Base-by-base conservation (phyloP, 2,888 invertebrate species). In the Rhamphomyia laevipes region DNA sequence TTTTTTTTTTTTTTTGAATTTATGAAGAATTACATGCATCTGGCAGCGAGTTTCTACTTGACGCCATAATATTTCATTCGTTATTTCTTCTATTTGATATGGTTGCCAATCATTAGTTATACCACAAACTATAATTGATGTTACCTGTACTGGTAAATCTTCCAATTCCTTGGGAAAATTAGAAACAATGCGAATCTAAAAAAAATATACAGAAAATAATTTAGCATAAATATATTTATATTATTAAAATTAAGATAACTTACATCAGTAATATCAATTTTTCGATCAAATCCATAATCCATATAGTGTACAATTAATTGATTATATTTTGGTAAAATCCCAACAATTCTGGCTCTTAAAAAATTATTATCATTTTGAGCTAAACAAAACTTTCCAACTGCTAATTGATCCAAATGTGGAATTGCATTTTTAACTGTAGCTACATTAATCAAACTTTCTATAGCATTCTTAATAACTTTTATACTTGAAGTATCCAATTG, bases 21-120 rank as follows among this genome's bases (percentile, higher is more conserved):
- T n/a, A n/a, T n/a, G n/a, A n/a, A n/a, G n/a, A n/a, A n/a, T 27
- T 27, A 27, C 23, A 27, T 27, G 4, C 23, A 27, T 27, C 23
- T 27, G 23, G 9, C 4, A 27, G 5, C 9, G 2, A 18, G 43
- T 31, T 11, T 40, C 40, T 13, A 40, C 4, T 6, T 17, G 11
- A 4, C 18, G 40, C 17, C 18, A 40, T 12, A 40, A 37, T 12
- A 51, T 17, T 31, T 51, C 46, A 18, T 37, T 17, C 12, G 17
- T 21, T 21, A 54, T 45, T 23, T 48, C 49, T 40, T 52, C 27
- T 9, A 54, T 30, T 40, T 52, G 53, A 15, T 38, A 18, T 12
- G 43, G 35, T 23, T 47, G 35, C 54, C 54, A 54, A 35, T 49
- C 41, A 38, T 45, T 44, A 15, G 30, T 44, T 35, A 54, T 48